Conservation (phyloP, 2,113 vertebrate genomes). For the Ptilorrhoa leucosticta region DNA sequence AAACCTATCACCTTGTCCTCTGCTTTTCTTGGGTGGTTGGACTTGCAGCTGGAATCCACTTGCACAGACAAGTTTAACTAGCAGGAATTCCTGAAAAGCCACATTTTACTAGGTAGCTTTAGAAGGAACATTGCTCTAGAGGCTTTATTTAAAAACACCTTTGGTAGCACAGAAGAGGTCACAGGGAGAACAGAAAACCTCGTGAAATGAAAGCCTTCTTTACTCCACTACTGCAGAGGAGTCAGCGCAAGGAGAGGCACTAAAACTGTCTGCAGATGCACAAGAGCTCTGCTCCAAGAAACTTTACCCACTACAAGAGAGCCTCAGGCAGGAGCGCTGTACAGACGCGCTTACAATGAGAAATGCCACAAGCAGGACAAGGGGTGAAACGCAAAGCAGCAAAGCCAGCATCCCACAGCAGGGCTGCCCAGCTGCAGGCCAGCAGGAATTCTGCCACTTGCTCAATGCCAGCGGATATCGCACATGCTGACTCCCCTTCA, state of each 20-base stretch:
- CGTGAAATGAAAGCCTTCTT: neutral
- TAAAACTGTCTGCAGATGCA: neutral
- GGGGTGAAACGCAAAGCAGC: rapidly evolving
- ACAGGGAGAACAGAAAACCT: neutral
- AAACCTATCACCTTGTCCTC: neutral
- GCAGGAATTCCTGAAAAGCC: conserved; percentile 1
- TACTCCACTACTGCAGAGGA: neutral
- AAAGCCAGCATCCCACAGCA: neutral
- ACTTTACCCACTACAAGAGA: neutral
- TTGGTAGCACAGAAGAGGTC: neutral
- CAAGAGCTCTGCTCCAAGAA: neutral
- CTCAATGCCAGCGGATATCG: rapidly evolving
- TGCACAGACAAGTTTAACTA: neutral
- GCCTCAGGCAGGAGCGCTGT: neutral
- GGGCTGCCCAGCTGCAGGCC: neutral
- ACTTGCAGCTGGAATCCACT: neutral
- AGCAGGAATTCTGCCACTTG: neutral
- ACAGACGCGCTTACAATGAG: rapidly evolving
- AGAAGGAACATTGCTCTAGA: neutral
- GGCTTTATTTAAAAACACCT: neutral
- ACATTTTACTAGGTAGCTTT: neutral
- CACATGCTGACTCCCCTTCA: rapidly evolving
- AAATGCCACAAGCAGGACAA: rapidly evolving
- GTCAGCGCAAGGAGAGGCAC: neutral
- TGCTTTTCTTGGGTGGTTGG: neutral